A percentile compares a stretch with the other conserved stretches of the same genome.
These are phyloP conservation scores for Schizothorax lantsangensis DNA, from an alignment of 2,797 vertebrate species.

Conservation along the genomic window DNA sequence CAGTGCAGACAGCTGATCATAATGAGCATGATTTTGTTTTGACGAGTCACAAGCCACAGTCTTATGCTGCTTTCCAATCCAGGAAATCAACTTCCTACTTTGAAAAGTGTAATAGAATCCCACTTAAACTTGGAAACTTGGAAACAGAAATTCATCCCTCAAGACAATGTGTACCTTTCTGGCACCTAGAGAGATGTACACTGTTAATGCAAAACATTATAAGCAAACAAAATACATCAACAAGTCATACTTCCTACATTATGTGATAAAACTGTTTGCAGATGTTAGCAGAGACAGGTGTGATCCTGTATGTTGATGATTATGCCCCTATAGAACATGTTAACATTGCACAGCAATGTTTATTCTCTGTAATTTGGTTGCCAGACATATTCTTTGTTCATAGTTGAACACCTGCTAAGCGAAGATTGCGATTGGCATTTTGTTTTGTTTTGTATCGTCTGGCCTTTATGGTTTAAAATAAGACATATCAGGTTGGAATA, in stretches of 20 bases:
- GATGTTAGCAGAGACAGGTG: not conserved
- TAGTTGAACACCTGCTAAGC: not conserved
- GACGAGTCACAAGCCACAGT: not conserved
- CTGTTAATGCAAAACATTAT: not conserved
- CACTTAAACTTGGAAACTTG: not conserved
- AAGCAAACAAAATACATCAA: too few species aligned
- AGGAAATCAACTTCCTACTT: not conserved
- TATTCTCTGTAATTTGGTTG: not conserved
- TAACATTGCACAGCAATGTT: not conserved
- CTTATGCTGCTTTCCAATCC: not conserved
- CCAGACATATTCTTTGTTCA: not conserved
- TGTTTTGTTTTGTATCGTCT: not conserved
- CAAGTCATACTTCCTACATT: not conserved
- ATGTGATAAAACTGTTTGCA: not conserved
- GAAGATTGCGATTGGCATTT: not conserved
- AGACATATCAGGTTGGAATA: not conserved
- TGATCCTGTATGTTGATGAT: not conserved
- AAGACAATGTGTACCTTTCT: not conserved
- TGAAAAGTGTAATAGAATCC: not conserved
- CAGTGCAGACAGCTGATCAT: not conserved
- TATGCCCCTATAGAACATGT: not conserved
- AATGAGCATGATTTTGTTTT: not conserved
- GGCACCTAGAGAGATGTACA: not conserved
- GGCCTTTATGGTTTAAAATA: not conserved
- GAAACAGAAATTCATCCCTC: not conserved